A percentile compares a stretch with the other conserved stretches of the same genome.
Evolutionary conservation across 2,888 invertebrate species (phyloP).

Genomic region (Tuberolachnus salignus): DNA sequence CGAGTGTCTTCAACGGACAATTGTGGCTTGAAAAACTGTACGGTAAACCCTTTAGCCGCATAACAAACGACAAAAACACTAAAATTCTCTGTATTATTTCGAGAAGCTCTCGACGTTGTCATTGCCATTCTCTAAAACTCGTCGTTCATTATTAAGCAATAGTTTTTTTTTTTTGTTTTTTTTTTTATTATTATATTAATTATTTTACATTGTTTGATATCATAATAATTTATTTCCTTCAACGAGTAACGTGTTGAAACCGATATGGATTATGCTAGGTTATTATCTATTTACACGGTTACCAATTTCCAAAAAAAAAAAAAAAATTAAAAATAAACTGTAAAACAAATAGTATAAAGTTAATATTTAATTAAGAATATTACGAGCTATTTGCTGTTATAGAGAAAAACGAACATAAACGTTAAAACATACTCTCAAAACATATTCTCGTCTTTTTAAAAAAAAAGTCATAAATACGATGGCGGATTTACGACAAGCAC

Average conservation of each 20-base stretch:
- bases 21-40: neutral
- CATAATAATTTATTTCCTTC: constrained; percentile 4
- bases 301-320: neutral
- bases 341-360: neutral
- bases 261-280: constrained; percentile 9
- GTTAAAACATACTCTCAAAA: constrained; percentile 24
- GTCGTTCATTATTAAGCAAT: neutral
- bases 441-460: constrained; percentile 34
- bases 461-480: constrained; percentile 40
- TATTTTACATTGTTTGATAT: neutral
- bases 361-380: constrained; percentile 52
- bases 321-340: too few relatives aligned
- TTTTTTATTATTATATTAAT: neutral
- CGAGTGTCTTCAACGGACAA: neutral
- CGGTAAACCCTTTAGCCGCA: neutral
- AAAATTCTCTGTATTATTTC: constrained; percentile 4
- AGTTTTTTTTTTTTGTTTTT: neutral
- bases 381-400: constrained; percentile 11
- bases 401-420: constrained; percentile 5
- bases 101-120: constrained; percentile 2
- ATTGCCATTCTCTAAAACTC: neutral
- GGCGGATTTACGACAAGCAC: constrained; percentile 34
- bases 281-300: too few relatives aligned
- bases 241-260: constrained; percentile 7
- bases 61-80: constrained; percentile 5